phyloP scores from a whole-genome alignment of 1,140 invertebrate genomes.

The Diploscapter pachys region DNA sequence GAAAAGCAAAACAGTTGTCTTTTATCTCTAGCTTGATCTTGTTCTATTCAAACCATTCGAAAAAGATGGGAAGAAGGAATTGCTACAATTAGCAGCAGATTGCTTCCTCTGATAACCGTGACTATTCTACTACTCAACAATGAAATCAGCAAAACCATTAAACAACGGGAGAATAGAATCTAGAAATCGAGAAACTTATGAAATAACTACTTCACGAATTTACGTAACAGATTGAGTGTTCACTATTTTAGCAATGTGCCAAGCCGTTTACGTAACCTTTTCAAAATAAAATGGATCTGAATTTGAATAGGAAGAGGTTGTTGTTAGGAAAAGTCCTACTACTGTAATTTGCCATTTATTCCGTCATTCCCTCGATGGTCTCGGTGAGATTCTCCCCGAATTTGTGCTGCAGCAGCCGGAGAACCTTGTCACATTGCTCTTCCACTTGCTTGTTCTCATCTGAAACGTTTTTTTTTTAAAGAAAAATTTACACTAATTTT shows the following conservation, averaged over 20 bases:
- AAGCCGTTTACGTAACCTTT: neutral
- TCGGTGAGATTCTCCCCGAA: constrained; percentile 36
- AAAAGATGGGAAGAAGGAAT: neutral
- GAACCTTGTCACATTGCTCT: constrained; percentile 36
- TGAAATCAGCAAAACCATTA: too few species aligned
- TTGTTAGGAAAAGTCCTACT: too few species aligned
- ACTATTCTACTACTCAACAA: too few species aligned
- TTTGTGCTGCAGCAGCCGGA: constrained; percentile 31
- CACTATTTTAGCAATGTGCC: neutral
- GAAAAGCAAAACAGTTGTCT: neutral
- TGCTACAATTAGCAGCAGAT: too few species aligned
- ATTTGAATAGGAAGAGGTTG: neutral
- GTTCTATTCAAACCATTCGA: neutral
- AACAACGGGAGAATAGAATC: too few species aligned
- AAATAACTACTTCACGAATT: neutral
- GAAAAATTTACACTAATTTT: neutral
- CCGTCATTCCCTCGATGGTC: neutral
- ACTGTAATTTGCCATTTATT: too few species aligned
- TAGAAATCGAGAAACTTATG: neutral
- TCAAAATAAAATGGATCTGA: neutral
- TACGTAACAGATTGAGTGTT: neutral
- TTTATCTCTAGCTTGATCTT: neutral
- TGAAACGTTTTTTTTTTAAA: constrained; percentile 1
- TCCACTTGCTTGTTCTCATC: constrained; percentile 37
- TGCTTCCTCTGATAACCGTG: too few species aligned